Evolutionary conservation across 2,888 invertebrate genomes (phyloP).

Genomic region (Agonopterix heracliana): DNA sequence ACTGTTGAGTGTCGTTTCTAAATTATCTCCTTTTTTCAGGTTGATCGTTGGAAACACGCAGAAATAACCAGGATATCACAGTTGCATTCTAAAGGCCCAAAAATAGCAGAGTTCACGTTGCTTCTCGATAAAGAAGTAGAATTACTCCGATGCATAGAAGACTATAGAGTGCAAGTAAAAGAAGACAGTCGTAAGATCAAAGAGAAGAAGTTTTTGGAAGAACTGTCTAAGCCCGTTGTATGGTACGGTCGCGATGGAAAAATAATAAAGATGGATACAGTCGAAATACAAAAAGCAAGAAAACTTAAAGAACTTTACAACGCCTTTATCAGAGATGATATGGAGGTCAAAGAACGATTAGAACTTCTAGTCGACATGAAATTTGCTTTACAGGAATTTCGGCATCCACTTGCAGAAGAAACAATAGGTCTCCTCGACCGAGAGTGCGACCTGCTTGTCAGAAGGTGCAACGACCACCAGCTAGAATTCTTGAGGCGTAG

Average conservation of each 20-base stretch:
- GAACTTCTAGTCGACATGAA: slow-evolving; percentile 83
- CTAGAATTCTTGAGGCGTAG: slow-evolving; percentile 81
- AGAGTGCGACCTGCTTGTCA: slow-evolving; percentile 81
- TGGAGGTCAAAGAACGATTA: slow-evolving; percentile 79
- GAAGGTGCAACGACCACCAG: slow-evolving; percentile 76
- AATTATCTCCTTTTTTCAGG: slow-evolving; percentile 34
- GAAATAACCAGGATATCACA: slow-evolving; percentile 79
- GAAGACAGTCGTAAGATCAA: slow-evolving; percentile 77
- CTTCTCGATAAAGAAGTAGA: slow-evolving; percentile 85
- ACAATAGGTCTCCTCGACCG: slow-evolving; percentile 81
- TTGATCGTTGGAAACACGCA: slow-evolving; percentile 81
- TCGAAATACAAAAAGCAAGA: slow-evolving; percentile 86
- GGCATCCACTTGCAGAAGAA: slow-evolving; percentile 74
- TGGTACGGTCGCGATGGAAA: slow-evolving; percentile 85
- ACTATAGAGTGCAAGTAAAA: slow-evolving; percentile 77
- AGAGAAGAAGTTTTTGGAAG: slow-evolving; percentile 78
- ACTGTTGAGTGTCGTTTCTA: neutral
- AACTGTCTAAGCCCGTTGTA: slow-evolving; percentile 82
- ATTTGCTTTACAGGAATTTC: slow-evolving; percentile 78
- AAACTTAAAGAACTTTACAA: slow-evolving; percentile 84
- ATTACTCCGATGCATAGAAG: slow-evolving; percentile 81
- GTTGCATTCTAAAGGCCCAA: slow-evolving; percentile 80
- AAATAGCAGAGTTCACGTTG: slow-evolving; percentile 81
- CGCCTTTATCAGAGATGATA: slow-evolving; percentile 76
- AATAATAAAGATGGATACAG: slow-evolving; percentile 85